These are phyloP conservation scores for Gymnothorax reevesii DNA, from an alignment of 2,797 vertebrate species.

Conservation along the genomic window DNA sequence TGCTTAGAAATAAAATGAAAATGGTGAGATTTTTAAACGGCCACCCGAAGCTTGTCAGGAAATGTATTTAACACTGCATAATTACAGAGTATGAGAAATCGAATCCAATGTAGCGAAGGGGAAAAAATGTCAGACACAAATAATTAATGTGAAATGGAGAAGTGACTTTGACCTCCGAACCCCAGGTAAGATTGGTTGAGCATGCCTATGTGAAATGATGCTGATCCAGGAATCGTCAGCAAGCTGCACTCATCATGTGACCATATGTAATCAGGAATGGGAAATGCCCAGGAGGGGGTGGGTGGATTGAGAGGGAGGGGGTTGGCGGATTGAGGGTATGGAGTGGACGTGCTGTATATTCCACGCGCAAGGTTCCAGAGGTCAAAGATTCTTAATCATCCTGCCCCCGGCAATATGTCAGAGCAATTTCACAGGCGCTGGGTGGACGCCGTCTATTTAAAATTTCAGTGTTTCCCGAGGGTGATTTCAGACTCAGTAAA, in stretches of 20 bases:
- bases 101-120: not conserved
- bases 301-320: not conserved
- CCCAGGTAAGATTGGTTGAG: not conserved
- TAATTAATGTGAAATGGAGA: not conserved
- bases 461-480: not conserved
- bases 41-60: not conserved
- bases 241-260: not conserved
- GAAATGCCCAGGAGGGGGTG: not conserved
- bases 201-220: not conserved
- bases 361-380: not conserved
- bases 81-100: not conserved
- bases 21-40: not conserved
- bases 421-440: not conserved
- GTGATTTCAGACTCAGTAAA: not conserved
- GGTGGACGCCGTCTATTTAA: not conserved
- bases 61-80: not conserved
- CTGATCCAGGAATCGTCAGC: not conserved
- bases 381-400: not conserved
- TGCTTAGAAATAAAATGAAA: not conserved
- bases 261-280: not conserved
- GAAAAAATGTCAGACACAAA: constrained; percentile 17
- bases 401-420: not conserved
- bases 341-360: not conserved
- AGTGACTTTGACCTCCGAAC: constrained; percentile 16
- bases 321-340: not conserved